phyloP scores from a whole-genome alignment of 1,140 invertebrate species.

The Formica selysi region DNA sequence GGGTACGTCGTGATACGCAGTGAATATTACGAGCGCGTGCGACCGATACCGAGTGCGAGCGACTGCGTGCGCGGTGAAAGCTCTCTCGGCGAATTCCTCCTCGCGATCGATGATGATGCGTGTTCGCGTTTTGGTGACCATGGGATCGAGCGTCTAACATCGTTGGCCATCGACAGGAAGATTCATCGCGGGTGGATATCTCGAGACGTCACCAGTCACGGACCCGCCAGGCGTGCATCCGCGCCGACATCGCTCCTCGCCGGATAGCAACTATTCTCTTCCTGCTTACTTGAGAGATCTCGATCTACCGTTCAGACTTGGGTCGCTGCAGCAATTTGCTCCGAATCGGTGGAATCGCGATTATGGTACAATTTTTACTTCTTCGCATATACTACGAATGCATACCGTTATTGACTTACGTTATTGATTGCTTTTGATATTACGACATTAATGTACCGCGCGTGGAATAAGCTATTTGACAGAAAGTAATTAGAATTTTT shows the following conservation, averaged over 20 bases:
- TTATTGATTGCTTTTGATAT: not conserved
- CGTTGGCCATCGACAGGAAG: not conserved
- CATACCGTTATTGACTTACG: not conserved
- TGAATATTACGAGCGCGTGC: conserved; percentile 32
- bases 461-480: conserved; percentile 1
- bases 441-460: not conserved
- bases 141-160: conserved; percentile 36
- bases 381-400: not conserved
- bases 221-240: not conserved
- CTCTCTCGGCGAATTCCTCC: conserved; percentile 24
- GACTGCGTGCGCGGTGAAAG: conserved; percentile 48
- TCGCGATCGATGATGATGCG: conserved; percentile 20
- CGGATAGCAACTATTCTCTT: conserved; percentile 11
- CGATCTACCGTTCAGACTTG: not conserved
- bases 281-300: conserved; percentile 2
- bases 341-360: not conserved
- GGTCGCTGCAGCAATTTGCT: not conserved
- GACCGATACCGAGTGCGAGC: not conserved
- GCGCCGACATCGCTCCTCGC: not conserved
- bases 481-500: not conserved
- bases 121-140: conserved; percentile 46
- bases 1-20: conserved; percentile 17
- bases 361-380: conserved; percentile 35
- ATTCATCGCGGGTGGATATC: not conserved
- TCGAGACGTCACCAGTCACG: not conserved